Evolutionary conservation across 2,113 vertebrate species (phyloP), one percentile per base, ranked within the genome.

Genomic region (Hymenochirus boettgeri): DNA sequence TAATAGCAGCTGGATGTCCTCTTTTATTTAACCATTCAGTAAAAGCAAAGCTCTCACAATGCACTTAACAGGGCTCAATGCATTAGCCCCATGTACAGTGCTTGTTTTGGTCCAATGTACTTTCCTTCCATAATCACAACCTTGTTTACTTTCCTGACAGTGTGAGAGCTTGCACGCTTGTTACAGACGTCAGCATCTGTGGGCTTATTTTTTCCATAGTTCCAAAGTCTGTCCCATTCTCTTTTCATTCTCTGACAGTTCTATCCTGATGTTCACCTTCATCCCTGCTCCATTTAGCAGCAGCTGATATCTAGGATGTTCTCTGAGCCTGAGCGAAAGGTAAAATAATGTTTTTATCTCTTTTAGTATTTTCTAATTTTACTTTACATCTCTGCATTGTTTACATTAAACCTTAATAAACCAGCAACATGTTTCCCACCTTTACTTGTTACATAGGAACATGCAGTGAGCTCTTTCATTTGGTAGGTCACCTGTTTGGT

Each of bases 101-200:
- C 46, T 69, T 69, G 65, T 60, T 69, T 69, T 53, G 56, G 48
- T 69, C 65, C 65, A 60, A 45, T 52, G 65, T 69, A 53, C 56
- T 69, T 60, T 69, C 65, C 59, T 60, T 69, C 65, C 65, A 69
- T 69, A 60, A 69, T 69, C 56, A 65, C 45, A 45, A 47, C 53
- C 33, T 59, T 67, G 64, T 69, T 69, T 69, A 69, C 65, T 53
- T 53, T 69, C 33, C 57, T 69, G 65, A 69, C 65, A 29, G 56
- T 42, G 57, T 24, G 31, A 51, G 65, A 45, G 65, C 17, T 53
- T 69, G 56, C 65, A 69, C 31, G 65, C 56, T 69, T 60, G 33
- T 60, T 60, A 69, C 47, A 60, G 65, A 67, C 65, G 65, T 69
- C 65, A 69, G 65, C 65, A 51, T 69, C 46, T 50, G 56, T 50